Evolutionary conservation across 2,797 vertebrate species (phyloP), one percentile per base, ranked within the genome.

Genomic region (Synanceia verrucosa): DNA sequence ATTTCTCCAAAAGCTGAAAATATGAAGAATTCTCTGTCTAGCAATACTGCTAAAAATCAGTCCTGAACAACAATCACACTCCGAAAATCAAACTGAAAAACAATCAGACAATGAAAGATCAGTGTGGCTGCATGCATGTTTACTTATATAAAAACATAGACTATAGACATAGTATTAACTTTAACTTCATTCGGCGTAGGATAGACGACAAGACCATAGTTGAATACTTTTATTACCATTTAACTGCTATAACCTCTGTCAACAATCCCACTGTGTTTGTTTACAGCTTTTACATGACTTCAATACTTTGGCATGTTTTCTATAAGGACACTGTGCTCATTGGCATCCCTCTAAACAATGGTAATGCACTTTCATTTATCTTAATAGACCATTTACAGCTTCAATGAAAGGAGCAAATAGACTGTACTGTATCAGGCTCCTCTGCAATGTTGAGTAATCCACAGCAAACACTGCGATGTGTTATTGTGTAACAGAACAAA

Each of bases 351-450:
- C 26, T 46, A 34, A 60, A 48, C 23, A 73, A 77, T 57, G 4
- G 4, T 44, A 52, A 74, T 52, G 63, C 43, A 26, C 59, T 76
- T 71, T 72, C 46, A 73, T 82, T 73, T 58, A 76, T 77, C 57
- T 72, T 50, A 78, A 78, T 73, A 48, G 70, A 47, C 39, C 57
- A 56, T 70, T 71, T 62, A 70, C 29, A 67, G 63, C 46, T 46
- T 60, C 48, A 6, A 50, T 79, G 41, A 85, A 71, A 70, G 21
- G 26, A 74, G 26, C 36, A 61, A 70, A 67, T 72, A 70, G 24
- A 56, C 11, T 5, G 13, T 24, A 47, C 24, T 39, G 14, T 51
- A 29, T 59, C 21, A 59, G 52, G 37, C 23, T 21, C 8, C 8
- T 46, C 28, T 36, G 65, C 58, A 62, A 60, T 59, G 24, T 34